These are phyloP conservation scores for Alfaro cultratus DNA, from an alignment of 2,797 vertebrate genomes.

Conservation along the genomic window DNA sequence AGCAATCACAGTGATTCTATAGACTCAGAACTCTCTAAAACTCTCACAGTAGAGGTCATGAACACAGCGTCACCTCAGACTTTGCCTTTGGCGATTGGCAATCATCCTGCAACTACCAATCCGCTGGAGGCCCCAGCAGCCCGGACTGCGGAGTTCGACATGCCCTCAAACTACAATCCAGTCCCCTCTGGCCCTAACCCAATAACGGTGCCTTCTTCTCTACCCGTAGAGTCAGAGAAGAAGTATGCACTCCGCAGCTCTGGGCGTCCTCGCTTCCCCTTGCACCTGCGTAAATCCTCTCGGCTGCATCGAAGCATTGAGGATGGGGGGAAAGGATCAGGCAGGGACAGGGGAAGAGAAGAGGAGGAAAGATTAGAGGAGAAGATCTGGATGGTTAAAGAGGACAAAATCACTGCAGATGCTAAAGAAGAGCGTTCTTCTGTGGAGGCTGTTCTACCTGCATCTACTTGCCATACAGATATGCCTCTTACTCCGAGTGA, in stretches of 20 bases:
- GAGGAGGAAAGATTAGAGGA: constrained; percentile 70
- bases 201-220: constrained; percentile 73
- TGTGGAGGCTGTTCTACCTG: constrained; percentile 57
- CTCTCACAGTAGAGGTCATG: constrained; percentile 68
- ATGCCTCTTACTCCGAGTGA: constrained; percentile 57
- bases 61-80: constrained; percentile 67
- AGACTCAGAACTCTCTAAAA: constrained; percentile 57
- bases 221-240: constrained; percentile 86
- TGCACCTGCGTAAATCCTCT: constrained; percentile 89
- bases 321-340: constrained; percentile 69
- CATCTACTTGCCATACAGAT: constrained; percentile 55
- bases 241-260: constrained; percentile 95
- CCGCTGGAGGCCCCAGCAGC: constrained; percentile 61
- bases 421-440: constrained; percentile 54
- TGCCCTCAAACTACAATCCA: constrained; percentile 60
- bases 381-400: constrained; percentile 73
- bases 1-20: constrained; percentile 41
- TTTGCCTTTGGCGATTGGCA: constrained; percentile 64
- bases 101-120: constrained; percentile 64
- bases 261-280: constrained; percentile 93
- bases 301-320: constrained; percentile 81
- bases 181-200: constrained; percentile 73
- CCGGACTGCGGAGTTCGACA: constrained; percentile 54
- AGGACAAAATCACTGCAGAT: constrained; percentile 53
- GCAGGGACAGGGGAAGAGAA: constrained; percentile 65